phyloP scores from a whole-genome alignment of 2,797 vertebrate species.

The Neosilurus hyrtlii region DNA sequence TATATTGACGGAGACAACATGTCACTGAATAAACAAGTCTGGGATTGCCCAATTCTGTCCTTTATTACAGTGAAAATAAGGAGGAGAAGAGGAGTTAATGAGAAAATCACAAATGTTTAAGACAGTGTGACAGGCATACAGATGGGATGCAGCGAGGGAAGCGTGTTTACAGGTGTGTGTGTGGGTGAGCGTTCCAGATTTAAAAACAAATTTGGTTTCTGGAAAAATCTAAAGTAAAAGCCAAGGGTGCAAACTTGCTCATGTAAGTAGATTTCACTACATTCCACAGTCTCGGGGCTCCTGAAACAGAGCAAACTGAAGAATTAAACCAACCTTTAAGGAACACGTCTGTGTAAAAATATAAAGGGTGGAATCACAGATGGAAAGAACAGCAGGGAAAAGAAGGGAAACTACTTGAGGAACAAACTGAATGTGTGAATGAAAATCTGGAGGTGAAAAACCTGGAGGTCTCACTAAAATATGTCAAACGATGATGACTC shows the following conservation, averaged over 20 bases:
- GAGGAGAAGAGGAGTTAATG: not conserved
- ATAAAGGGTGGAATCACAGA: not conserved
- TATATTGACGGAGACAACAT: constrained; percentile 5
- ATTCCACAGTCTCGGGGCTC: not conserved
- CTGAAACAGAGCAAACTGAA: not conserved
- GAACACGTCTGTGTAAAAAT: not conserved
- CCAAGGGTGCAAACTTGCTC: not conserved
- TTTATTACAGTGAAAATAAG: constrained; percentile 24
- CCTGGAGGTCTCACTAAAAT: constrained; percentile 32
- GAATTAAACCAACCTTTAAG: not conserved
- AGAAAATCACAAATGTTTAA: constrained; percentile 23
- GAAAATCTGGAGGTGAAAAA: constrained; percentile 8
- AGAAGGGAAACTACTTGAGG: not conserved
- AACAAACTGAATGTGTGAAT: not conserved
- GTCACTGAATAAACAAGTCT: constrained; percentile 2
- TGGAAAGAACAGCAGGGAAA: not conserved
- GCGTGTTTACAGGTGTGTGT: not conserved
- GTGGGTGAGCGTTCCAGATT: not conserved
- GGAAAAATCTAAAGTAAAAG: too few relatives aligned
- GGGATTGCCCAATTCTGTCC: constrained; percentile 16
- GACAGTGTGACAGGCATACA: not conserved
- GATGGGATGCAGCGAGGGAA: not conserved
- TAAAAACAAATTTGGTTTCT: not conserved
- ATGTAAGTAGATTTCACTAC: not conserved
- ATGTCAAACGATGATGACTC: constrained; percentile 22